phyloP scores from a whole-genome alignment of 2,888 invertebrate genomes.

The Sipunculus nudus region DNA sequence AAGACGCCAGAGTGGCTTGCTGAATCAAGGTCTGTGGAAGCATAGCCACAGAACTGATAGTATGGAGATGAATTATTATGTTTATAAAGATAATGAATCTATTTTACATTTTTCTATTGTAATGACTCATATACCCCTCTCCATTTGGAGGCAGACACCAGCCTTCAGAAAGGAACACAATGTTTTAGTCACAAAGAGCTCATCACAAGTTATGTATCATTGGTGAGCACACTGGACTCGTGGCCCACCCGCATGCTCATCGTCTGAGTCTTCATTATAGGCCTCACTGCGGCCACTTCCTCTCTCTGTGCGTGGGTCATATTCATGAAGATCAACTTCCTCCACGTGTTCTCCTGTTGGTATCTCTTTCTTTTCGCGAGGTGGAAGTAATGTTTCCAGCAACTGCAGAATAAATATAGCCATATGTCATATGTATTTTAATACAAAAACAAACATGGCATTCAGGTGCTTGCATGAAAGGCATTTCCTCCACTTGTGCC shows the following conservation, averaged over 20 bases:
- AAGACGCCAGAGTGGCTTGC: too few relatives aligned
- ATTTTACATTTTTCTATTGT: too few relatives aligned
- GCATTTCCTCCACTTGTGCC: too few relatives aligned
- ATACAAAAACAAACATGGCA: neutral
- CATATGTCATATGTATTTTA: neutral
- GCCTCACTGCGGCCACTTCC: constrained; percentile 74
- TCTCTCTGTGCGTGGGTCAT: constrained; percentile 70
- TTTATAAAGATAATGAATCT: too few relatives aligned
- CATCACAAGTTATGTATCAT: too few relatives aligned
- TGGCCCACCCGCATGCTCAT: constrained; percentile 71
- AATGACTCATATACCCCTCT: too few relatives aligned
- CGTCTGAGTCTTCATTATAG: constrained; percentile 73
- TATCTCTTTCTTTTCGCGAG: constrained; percentile 76
- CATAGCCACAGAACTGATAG: too few relatives aligned
- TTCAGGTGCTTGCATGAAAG: neutral
- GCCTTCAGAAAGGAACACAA: too few relatives aligned
- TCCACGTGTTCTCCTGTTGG: constrained; percentile 85
- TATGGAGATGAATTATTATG: too few relatives aligned
- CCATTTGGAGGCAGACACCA: too few relatives aligned
- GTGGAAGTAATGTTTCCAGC: constrained; percentile 80
- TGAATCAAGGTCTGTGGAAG: too few relatives aligned
- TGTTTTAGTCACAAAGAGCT: too few relatives aligned
- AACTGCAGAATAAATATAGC: constrained; percentile 69
- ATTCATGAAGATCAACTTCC: constrained; percentile 84
- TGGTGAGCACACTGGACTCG: constrained; percentile 83